Conservation (phyloP, 2,888 invertebrate species). For the Pterostichus madidus region DNA sequence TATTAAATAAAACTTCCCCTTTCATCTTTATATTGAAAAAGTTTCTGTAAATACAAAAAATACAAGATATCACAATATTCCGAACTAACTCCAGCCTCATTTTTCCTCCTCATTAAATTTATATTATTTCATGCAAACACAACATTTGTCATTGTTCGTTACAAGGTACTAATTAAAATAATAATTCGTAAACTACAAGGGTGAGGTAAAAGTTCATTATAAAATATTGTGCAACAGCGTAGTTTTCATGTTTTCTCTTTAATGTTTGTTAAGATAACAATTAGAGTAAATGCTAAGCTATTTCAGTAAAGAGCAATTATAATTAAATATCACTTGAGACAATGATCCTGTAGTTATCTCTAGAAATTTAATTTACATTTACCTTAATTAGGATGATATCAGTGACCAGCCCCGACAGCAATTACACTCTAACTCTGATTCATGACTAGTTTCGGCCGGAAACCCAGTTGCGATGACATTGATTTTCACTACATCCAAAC, state of each 20-base stretch:
- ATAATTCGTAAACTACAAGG: too few relatives aligned
- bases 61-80: too few relatives aligned
- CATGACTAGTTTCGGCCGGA: constrained; percentile 1
- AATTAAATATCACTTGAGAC: constrained; percentile 24
- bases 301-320: constrained; percentile 17
- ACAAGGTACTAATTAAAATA: too few relatives aligned
- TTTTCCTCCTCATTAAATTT: too few relatives aligned
- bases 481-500: background rate
- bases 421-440: constrained; percentile 20
- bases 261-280: background rate
- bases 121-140: too few relatives aligned
- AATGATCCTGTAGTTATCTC: constrained; percentile 30
- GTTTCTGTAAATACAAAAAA: too few relatives aligned
- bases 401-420: constrained; percentile 6
- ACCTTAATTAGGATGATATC: constrained; percentile 51
- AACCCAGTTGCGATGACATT: constrained; percentile 1
- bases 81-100: too few relatives aligned
- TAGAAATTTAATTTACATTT: constrained; percentile 47
- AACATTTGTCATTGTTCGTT: too few relatives aligned
- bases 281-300: constrained; percentile 18
- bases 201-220: too few relatives aligned
- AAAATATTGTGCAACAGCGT: background rate
- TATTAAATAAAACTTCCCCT: too few relatives aligned
- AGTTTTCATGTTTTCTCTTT: background rate
- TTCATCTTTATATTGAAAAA: too few relatives aligned